phyloP scores from a whole-genome alignment of 1,140 invertebrate genomes.

The Diachasmimorpha longicaudata region DNA sequence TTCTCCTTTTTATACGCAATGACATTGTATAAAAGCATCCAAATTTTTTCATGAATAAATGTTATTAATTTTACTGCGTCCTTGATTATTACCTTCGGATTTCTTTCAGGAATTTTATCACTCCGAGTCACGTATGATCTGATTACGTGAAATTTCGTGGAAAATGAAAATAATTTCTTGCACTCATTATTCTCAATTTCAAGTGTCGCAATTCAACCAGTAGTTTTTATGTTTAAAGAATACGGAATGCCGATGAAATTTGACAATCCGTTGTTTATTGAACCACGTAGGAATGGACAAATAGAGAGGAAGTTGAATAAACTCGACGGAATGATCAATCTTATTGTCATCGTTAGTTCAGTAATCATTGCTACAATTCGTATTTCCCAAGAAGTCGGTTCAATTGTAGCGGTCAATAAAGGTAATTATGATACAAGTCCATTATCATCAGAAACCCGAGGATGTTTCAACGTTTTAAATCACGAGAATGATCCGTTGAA shows the following conservation, averaged over 20 bases:
- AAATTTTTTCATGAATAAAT: background rate
- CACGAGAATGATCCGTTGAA: too few species aligned
- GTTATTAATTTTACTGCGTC: background rate
- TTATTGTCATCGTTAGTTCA: background rate
- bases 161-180: background rate
- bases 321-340: background rate
- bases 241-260: background rate
- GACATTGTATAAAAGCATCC: background rate
- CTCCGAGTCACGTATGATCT: background rate
- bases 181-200: background rate
- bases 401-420: background rate
- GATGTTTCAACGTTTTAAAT: too few species aligned
- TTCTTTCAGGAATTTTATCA: background rate
- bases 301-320: background rate
- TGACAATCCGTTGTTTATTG: background rate
- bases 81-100: background rate
- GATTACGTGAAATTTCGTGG: background rate
- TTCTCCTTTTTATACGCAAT: background rate
- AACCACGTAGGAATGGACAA: background rate
- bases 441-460: background rate
- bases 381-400: background rate
- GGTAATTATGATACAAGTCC: background rate
- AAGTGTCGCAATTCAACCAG: background rate
- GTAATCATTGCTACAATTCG: background rate
- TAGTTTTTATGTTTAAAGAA: background rate